Conservation (phyloP, 2,888 invertebrate genomes). For the Xanthostigma xanthostigma region DNA sequence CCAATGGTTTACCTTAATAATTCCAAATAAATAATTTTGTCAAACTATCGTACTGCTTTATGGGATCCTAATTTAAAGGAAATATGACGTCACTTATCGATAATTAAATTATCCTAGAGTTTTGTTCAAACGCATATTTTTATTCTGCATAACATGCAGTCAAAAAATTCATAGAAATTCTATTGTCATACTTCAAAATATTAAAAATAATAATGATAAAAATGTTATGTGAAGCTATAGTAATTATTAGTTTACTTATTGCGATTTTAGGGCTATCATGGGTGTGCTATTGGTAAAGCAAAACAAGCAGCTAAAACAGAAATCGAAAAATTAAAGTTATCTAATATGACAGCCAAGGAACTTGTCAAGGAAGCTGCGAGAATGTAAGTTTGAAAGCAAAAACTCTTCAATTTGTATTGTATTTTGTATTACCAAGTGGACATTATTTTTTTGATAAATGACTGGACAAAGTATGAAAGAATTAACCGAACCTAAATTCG, state of each 20-base stretch:
- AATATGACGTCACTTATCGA: too few relatives aligned
- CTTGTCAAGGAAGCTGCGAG: constrained; percentile 89
- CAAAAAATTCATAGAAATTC: too few relatives aligned
- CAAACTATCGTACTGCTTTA: too few relatives aligned
- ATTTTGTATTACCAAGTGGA: background rate
- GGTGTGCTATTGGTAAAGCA: constrained; percentile 97
- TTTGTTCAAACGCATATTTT: too few relatives aligned
- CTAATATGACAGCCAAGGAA: constrained; percentile 70
- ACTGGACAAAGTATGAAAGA: constrained; percentile 1
- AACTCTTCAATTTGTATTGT: background rate
- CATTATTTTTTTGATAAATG: background rate
- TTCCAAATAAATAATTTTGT: too few relatives aligned
- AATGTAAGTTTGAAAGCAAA: constrained; percentile 42
- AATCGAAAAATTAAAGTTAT: constrained; percentile 90
- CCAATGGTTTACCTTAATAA: too few relatives aligned
- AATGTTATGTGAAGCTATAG: too few relatives aligned
- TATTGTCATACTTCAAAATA: too few relatives aligned
- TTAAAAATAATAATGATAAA: too few relatives aligned
- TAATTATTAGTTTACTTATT: background rate
- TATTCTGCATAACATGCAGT: too few relatives aligned
- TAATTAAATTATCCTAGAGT: too few relatives aligned
- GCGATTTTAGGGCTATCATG: constrained; percentile 69
- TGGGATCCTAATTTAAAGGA: too few relatives aligned
- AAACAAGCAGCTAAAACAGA: constrained; percentile 99
- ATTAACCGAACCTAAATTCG: background rate